Conservation (phyloP, 2,888 invertebrate species). For the Thumatha senex region DNA sequence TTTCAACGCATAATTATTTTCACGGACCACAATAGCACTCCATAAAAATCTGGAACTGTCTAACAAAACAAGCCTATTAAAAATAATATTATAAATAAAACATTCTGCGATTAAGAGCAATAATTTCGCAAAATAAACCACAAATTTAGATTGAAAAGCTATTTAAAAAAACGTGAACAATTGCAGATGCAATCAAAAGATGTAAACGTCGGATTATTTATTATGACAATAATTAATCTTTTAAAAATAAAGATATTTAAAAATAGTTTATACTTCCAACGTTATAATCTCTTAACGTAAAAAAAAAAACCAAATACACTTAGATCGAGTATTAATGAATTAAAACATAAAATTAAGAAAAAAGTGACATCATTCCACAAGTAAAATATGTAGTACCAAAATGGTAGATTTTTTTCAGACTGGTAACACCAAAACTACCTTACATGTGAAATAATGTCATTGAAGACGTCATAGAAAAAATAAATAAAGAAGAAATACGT, state of each 20-base stretch:
- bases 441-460: slow-evolving; percentile 22
- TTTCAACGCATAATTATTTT: neutral
- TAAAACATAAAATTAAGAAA: slow-evolving; percentile 4
- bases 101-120: slow-evolving; percentile 15
- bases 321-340: neutral
- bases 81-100: slow-evolving; percentile 26
- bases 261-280: neutral
- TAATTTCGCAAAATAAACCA: slow-evolving; percentile 39
- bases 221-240: too few relatives aligned
- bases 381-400: slow-evolving; percentile 1
- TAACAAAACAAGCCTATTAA: slow-evolving; percentile 39
- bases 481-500: slow-evolving; percentile 25
- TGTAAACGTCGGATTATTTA: slow-evolving; percentile 4
- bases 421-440: slow-evolving; percentile 1
- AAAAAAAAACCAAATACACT: slow-evolving; percentile 3
- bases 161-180: slow-evolving; percentile 23
- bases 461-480: slow-evolving; percentile 6
- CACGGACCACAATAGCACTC: slow-evolving; percentile 24
- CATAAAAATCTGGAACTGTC: slow-evolving; percentile 26
- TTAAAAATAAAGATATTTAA: neutral
- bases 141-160: slow-evolving; percentile 28
- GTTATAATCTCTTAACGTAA: slow-evolving; percentile 7
- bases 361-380: slow-evolving; percentile 27
- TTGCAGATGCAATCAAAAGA: slow-evolving; percentile 8
- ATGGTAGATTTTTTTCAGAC: neutral